phyloP scores from a whole-genome alignment of 37 sponge, comb jelly and placozoan genomes.

The Chondrosia reniformis region DNA sequence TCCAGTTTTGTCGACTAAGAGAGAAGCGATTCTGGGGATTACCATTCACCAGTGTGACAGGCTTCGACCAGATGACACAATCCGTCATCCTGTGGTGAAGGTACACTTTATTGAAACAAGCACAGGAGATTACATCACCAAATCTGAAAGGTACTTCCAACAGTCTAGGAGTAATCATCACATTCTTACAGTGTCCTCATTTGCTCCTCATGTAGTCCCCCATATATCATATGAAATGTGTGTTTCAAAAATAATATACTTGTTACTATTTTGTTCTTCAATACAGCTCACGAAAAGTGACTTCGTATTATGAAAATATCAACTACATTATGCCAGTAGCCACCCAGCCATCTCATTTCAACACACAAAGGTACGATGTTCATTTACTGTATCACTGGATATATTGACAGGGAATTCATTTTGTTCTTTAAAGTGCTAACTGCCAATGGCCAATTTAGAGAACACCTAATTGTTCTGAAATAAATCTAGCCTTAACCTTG shows the following conservation, averaged over 20 bases:
- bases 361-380: background rate
- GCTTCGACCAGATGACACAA: conserved; percentile 42
- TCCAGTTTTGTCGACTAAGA: background rate
- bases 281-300: conserved; percentile 34
- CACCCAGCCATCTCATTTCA: conserved; percentile 47
- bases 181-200: no score
- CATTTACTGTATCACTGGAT: no score
- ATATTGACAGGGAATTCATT: no score
- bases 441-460: no score
- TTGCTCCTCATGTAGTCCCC: no score
- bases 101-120: conserved; percentile 50
- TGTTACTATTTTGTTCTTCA: no score
- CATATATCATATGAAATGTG: no score
- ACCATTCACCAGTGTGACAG: conserved; percentile 48
- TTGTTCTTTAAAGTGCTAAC: no score
- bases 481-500: no score
- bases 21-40: conserved; percentile 35
- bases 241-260: no score
- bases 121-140: conserved; percentile 1
- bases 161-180: no score
- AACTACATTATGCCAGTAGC: conserved; percentile 78
- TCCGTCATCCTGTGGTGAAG: conserved; percentile 64
- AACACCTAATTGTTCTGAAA: no score
- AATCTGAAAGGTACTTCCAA: background rate
- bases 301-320: conserved; percentile 82